A percentile compares a stretch with the other conserved stretches of the same genome.
These are phyloP conservation scores for Siniperca scherzeri DNA, from an alignment of 2,797 vertebrate species.

Conservation along the genomic window DNA sequence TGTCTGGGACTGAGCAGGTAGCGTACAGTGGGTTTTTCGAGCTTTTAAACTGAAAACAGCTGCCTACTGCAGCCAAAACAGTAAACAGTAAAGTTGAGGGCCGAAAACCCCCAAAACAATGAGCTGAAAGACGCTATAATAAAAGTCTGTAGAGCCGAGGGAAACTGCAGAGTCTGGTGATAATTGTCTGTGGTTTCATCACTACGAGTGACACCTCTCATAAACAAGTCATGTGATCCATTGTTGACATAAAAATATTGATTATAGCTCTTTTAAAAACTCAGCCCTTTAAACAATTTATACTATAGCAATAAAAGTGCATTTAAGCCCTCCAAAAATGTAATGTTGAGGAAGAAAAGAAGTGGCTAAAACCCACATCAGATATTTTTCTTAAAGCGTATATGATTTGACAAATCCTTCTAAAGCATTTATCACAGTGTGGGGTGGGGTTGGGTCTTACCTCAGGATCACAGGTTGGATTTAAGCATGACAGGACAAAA, in stretches of 20 bases:
- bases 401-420: constrained; percentile 23
- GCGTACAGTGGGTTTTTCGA: background rate
- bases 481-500: constrained; percentile 49
- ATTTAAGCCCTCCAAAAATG: background rate
- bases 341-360: background rate
- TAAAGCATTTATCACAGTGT: constrained; percentile 7
- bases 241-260: background rate
- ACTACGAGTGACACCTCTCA: background rate
- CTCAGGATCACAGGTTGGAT: constrained; percentile 50
- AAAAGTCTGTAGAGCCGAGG: background rate
- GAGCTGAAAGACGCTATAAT: background rate
- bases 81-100: background rate
- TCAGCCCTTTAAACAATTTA: background rate
- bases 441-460: constrained; percentile 39
- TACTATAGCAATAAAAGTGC: background rate
- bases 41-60: too few relatives aligned
- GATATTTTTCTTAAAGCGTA: constrained; percentile 1
- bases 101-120: background rate
- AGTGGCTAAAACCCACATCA: background rate
- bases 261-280: background rate
- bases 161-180: background rate
- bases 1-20: background rate
- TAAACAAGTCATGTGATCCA: background rate
- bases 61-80: background rate
- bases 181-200: background rate